Evolutionary conservation across 2,113 vertebrate genomes (phyloP).

Genomic region (Pachyramphus minor): DNA sequence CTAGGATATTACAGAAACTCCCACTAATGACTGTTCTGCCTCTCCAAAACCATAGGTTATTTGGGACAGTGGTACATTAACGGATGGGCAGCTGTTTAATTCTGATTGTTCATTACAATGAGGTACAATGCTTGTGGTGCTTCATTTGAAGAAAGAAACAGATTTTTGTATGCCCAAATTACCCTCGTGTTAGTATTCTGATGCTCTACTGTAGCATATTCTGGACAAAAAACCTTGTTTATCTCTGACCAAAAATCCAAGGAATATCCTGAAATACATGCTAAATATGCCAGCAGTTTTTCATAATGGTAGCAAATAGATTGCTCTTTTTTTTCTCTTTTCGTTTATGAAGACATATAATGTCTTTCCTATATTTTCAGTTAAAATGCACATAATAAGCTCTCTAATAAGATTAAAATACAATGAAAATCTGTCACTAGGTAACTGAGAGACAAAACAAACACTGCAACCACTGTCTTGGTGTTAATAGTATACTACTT

Average conservation of each 20-base stretch:
- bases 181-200: background rate
- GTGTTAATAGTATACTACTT: background rate
- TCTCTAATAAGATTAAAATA: background rate
- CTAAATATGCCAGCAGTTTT: background rate
- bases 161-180: background rate
- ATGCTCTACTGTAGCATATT: background rate
- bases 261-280: background rate
- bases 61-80: background rate
- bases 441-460: conserved; percentile 17
- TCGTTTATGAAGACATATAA: background rate
- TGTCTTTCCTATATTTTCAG: background rate
- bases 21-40: background rate
- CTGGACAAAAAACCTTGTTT: background rate
- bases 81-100: background rate
- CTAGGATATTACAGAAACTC: background rate
- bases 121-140: background rate
- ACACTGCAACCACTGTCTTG: background rate
- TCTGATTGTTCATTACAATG: background rate
- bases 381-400: background rate
- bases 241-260: background rate
- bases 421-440: conserved; percentile 14
- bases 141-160: background rate
- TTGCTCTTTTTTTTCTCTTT: background rate
- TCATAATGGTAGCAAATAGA: background rate
- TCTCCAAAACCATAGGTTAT: background rate